Base-by-base conservation (phyloP, 2,113 vertebrate genomes). In the Megaptera novaeangliae region DNA sequence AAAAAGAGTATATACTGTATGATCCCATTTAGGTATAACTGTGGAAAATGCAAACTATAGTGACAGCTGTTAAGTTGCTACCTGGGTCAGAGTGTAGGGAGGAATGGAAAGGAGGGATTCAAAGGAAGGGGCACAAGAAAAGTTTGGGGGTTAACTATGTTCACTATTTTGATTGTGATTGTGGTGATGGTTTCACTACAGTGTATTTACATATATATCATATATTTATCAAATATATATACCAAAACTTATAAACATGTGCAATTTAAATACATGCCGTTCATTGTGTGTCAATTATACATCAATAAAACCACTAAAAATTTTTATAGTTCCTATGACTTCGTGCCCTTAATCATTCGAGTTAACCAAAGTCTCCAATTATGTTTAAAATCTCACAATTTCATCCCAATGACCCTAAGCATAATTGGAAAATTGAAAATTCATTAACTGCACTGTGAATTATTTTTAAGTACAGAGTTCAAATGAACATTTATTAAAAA, bases 381-480 rank as follows among this genome's bases (percentile, higher is more conserved):
- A 69, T 64, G 41, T 93, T 96, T 87, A 55, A 85, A 80, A 89
- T 93, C 9, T 91, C 69, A 80, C 36, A 55, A 12, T 75, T 86
- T 95, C 88, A 92, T 81, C 74, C 64, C 61, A 94, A 72, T 75
- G 82, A 80, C 44, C 61, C 18, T 91, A 83, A 18, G 21, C 44
- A 46, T 87, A 89, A 93, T 46, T 81, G 36, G n/a, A 95, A 97
- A 90, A 88, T 61, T 71, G 68, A 91, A 96, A 92, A 88, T 85
- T 97, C 78, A 93, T 95, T 77, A 81, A 68, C 77, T 89, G 34
- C 2, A 41, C 69, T 93, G 66, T 84, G 68, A 93, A 94, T 88
- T 86, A 91, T 95, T 97, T 97, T 94, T 89, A 85, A 97, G 7
- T 94, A 72, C 34, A 93, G 72, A 92, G 36, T 80, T 17, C 57